phyloP scores from a whole-genome alignment of 2,113 vertebrate genomes.

The Gambusia holbrooki region DNA sequence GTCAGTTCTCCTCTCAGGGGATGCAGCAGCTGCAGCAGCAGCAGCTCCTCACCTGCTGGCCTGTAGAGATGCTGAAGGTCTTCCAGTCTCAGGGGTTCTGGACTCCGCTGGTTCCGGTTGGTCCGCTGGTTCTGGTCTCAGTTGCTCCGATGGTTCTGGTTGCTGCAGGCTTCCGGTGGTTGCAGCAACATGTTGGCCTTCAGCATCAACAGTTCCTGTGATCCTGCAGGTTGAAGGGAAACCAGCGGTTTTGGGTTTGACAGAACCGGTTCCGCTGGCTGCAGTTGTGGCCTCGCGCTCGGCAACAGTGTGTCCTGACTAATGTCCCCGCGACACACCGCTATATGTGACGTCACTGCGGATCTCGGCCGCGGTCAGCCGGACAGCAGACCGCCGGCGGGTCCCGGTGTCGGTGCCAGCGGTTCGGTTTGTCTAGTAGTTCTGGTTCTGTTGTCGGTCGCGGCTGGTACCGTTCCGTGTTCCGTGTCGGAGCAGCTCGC shows the following conservation, averaged over 20 bases:
- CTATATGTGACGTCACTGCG: conserved; percentile 32
- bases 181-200: conserved; percentile 17
- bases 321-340: background rate
- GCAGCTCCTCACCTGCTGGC: background rate
- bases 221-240: background rate
- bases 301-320: background rate
- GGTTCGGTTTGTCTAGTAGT: background rate
- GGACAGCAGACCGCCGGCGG: conserved; percentile 10
- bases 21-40: too few relatives aligned
- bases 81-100: background rate
- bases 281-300: background rate
- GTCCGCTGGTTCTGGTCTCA: background rate
- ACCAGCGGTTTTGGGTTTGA: background rate
- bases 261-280: background rate
- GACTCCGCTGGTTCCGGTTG: background rate
- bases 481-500: conserved; percentile 10
- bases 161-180: background rate
- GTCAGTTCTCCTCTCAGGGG: background rate
- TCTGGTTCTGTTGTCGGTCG: background rate
- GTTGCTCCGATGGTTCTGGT: background rate
- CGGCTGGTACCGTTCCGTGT: background rate
- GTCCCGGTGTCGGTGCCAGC: too few relatives aligned
- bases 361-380: conserved; percentile 5
- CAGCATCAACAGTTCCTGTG: background rate
- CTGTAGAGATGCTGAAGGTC: background rate